These are phyloP conservation scores for Petrosia ficiformis DNA, from an alignment of 37 sponge, comb jelly and placozoan species.

Conservation along the genomic window DNA sequence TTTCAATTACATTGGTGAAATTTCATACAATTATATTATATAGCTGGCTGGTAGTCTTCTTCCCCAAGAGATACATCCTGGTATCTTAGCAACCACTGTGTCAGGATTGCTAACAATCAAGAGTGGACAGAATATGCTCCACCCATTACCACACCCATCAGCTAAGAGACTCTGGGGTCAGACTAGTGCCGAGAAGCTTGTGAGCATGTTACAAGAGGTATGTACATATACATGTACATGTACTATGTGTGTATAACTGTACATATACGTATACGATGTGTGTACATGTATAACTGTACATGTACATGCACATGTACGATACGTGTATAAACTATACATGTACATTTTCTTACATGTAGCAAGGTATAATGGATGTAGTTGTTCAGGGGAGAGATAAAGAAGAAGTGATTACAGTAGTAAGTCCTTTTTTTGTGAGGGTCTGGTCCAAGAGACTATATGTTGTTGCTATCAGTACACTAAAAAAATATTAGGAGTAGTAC, in stretches of 20 bases:
- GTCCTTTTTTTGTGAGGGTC: no score
- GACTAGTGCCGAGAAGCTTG: slow-evolving; percentile 16
- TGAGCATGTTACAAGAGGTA: slow-evolving; percentile 52
- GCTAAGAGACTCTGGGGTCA: slow-evolving; percentile 59
- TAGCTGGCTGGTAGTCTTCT: slow-evolving; percentile 46
- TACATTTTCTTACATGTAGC: background rate
- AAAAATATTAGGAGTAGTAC: no score
- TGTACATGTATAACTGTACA: no score
- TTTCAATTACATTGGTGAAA: background rate
- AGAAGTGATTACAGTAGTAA: slow-evolving; percentile 40
- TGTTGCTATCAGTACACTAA: no score
- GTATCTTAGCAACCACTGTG: slow-evolving; percentile 38
- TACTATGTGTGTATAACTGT: no score
- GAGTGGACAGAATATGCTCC: slow-evolving; percentile 34
- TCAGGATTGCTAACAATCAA: slow-evolving; percentile 40
- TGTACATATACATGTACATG: background rate
- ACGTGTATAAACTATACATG: background rate
- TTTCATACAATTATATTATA: background rate
- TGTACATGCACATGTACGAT: no score
- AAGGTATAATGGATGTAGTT: slow-evolving; percentile 33
- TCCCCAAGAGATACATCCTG: slow-evolving; percentile 64
- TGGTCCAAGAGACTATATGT: no score
- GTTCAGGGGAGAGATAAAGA: no score
- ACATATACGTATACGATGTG: no score
- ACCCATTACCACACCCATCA: slow-evolving; percentile 8